Evolutionary conservation across 2,113 vertebrate species (phyloP).

Genomic region (Salvelinus fontinalis): DNA sequence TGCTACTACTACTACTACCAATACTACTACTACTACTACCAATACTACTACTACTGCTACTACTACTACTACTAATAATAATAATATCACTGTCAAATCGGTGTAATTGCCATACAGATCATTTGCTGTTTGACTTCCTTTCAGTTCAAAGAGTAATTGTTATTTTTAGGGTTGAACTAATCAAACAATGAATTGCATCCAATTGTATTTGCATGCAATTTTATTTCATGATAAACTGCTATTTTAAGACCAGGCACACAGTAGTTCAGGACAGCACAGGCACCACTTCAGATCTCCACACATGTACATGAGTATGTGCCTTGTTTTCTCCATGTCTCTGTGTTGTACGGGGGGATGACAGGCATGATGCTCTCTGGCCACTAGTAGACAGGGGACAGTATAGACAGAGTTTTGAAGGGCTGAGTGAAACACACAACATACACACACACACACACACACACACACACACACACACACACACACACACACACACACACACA

Average conservation of each 20-base stretch:
- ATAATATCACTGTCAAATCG: neutral
- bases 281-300: constrained; percentile 11
- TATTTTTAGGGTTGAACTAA: neutral
- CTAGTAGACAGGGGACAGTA: neutral
- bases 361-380: neutral
- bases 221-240: constrained; percentile 9
- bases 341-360: neutral
- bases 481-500: no score
- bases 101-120: neutral
- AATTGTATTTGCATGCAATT: constrained; percentile 27
- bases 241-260: neutral
- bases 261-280: neutral
- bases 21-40: no score
- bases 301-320: neutral
- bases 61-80: no score
- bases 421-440: neutral
- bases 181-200: neutral
- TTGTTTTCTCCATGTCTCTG: neutral
- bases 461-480: no score
- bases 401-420: neutral
- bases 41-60: no score
- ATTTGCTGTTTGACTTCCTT: constrained; percentile 27
- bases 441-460: no score
- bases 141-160: neutral
- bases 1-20: no score